These are phyloP conservation scores for Gambusia yucatana DNA, from an alignment of 2,797 vertebrate genomes.

Conservation along the genomic window DNA sequence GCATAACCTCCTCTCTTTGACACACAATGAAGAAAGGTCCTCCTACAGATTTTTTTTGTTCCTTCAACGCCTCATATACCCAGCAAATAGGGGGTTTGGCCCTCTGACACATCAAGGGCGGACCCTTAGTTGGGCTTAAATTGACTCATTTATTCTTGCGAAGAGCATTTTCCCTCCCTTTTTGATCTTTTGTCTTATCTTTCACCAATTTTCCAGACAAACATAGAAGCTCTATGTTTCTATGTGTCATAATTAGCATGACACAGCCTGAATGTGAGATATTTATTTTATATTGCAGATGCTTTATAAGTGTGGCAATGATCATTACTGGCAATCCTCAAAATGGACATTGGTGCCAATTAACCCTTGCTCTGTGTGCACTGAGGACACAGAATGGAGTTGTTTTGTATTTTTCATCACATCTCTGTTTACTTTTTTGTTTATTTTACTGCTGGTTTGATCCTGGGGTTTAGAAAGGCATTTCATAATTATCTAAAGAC, in stretches of 20 bases:
- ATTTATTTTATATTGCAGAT: neutral
- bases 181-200: conserved; percentile 30
- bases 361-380: conserved; percentile 7
- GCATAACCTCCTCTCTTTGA: neutral
- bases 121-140: conserved; percentile 26
- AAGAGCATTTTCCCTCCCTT: conserved; percentile 8
- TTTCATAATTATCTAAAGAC: conserved; percentile 52
- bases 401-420: conserved; percentile 10
- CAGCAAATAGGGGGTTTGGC: conserved; percentile 8
- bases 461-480: conserved; percentile 36
- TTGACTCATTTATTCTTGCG: conserved; percentile 24
- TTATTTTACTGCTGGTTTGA: conserved; percentile 23
- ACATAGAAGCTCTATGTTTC: conserved; percentile 15
- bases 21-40: conserved; percentile 4
- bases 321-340: conserved; percentile 40
- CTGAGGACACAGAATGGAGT: conserved; percentile 5
- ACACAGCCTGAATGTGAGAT: conserved; percentile 20
- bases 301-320: conserved; percentile 28
- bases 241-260: conserved; percentile 26
- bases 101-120: neutral
- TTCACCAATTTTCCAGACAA: conserved; percentile 22
- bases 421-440: conserved; percentile 13
- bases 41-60: conserved; percentile 23
- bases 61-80: conserved; percentile 23
- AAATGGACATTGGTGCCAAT: conserved; percentile 23